Conservation (phyloP, 2,113 vertebrate species). For the Muntiacus muntjak region DNA sequence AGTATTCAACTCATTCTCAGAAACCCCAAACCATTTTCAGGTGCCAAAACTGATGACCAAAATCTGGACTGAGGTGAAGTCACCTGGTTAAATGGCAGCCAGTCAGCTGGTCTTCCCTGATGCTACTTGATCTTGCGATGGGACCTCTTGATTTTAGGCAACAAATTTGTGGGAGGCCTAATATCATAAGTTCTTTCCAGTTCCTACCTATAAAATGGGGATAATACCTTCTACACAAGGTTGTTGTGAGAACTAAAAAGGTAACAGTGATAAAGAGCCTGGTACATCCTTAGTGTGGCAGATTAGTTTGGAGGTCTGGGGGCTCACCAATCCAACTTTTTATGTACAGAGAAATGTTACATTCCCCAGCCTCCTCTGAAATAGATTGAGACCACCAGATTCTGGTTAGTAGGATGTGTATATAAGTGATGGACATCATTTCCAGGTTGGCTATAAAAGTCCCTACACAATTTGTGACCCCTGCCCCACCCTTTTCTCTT, state of each 20-base stretch:
- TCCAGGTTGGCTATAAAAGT: not conserved
- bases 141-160: not conserved
- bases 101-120: not conserved
- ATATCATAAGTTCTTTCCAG: not conserved
- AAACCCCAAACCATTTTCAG: not conserved
- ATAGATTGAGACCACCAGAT: not conserved
- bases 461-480: not conserved
- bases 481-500: not conserved
- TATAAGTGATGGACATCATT: not conserved
- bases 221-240: not conserved
- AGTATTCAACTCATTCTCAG: not conserved
- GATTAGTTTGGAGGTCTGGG: not conserved
- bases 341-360: not conserved
- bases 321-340: not conserved
- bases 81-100: not conserved
- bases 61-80: not conserved
- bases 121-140: not conserved
- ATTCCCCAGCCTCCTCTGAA: not conserved
- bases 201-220: not conserved
- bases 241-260: not conserved
- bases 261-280: not conserved
- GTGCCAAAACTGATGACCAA: not conserved
- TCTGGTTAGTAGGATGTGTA: not conserved
- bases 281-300: not conserved
- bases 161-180: not conserved